Conservation (phyloP, 2,113 vertebrate genomes). For the Neofelis nebulosa region DNA sequence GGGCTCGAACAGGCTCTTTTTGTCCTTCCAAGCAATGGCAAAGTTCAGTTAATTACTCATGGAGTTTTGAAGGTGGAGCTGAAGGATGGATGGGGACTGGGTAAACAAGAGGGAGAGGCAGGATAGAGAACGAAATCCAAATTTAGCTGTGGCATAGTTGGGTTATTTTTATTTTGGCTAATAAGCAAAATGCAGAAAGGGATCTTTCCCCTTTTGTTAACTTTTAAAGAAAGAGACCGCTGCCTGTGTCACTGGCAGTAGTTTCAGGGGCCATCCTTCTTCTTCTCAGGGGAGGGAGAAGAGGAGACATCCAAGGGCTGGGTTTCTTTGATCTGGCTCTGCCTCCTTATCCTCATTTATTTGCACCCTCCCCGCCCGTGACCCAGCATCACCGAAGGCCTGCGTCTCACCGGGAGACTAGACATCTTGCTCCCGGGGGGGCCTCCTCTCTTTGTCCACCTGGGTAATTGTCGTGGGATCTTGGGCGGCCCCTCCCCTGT, state of each 20-base stretch:
- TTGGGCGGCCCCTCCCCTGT: neutral
- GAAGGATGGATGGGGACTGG: neutral
- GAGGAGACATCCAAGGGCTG: neutral
- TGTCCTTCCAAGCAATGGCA: neutral
- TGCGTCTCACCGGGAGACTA: neutral
- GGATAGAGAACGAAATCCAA: neutral
- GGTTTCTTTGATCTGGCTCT: neutral
- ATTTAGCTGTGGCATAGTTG: conserved; percentile 8
- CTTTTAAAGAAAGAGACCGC: neutral
- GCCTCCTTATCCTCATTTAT: neutral
- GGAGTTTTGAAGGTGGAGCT: conserved; percentile 23
- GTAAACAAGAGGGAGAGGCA: neutral
- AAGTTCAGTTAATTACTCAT: neutral
- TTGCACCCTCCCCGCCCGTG: neutral
- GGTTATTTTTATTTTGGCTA: conserved; percentile 65
- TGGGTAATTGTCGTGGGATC: neutral
- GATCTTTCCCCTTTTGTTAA: neutral
- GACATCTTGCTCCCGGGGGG: neutral
- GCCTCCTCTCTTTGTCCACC: neutral
- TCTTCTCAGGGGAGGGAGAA: neutral
- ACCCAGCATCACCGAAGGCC: neutral
- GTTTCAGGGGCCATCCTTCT: neutral
- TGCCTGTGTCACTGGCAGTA: neutral
- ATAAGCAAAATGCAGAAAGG: conserved; percentile 51
- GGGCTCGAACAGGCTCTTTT: neutral